These are phyloP conservation scores for Leptocoma aspasia DNA, from an alignment of 2,113 vertebrate species.

Conservation along the genomic window DNA sequence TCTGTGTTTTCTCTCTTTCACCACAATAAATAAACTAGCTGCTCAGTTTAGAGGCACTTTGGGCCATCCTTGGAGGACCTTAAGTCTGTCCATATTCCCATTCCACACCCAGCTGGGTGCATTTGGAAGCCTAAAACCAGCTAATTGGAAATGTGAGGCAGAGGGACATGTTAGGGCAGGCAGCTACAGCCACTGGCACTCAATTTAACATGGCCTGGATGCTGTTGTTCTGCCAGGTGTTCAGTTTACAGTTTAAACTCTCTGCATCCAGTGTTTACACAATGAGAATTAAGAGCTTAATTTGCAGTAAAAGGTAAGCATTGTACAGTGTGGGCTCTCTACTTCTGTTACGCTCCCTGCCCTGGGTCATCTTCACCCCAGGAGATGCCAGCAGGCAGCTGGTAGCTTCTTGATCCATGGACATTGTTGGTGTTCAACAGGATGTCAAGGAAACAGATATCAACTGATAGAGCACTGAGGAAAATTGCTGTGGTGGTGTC, in stretches of 20 bases:
- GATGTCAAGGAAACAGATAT: neutral
- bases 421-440: neutral
- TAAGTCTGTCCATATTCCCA: neutral
- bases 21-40: neutral
- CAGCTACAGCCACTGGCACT: neutral
- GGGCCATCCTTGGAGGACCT: neutral
- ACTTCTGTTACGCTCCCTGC: neutral
- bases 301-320: neutral
- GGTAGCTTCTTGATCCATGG: neutral
- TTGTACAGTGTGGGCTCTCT: neutral
- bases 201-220: neutral
- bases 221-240: neutral
- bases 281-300: neutral
- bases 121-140: neutral
- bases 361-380: neutral
- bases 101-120: neutral
- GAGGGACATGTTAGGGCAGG: neutral
- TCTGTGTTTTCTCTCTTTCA: neutral
- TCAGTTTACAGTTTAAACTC: neutral
- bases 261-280: neutral
- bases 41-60: neutral
- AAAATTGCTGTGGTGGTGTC: neutral
- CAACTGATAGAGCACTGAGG: neutral
- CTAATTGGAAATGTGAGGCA: neutral
- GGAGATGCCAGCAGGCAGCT: neutral